Percentiles rank a stretch among this genome's conserved stretches.
Conservation (phyloP, 2,113 vertebrate species). For the Petromus typicus region DNA sequence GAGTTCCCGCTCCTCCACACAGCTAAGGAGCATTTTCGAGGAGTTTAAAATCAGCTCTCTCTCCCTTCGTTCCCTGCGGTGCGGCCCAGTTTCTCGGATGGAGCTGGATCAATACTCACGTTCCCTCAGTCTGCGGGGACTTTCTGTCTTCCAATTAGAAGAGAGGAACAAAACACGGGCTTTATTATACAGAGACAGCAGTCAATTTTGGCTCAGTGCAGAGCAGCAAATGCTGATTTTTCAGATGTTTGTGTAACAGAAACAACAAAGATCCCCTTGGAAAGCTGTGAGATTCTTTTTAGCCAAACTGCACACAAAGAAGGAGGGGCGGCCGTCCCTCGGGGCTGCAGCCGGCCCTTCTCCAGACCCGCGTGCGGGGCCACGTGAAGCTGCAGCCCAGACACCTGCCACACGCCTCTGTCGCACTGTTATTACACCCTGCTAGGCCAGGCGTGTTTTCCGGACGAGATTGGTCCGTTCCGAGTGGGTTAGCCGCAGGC, state of each 20-base stretch:
- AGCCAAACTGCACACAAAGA: slow-evolving; percentile 62
- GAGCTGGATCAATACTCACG: slow-evolving; percentile 82
- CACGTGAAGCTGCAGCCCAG: background rate
- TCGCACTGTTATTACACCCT: background rate
- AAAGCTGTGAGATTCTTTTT: slow-evolving; percentile 73
- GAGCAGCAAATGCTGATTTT: slow-evolving; percentile 76
- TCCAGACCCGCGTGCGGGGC: no score
- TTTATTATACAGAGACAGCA: slow-evolving; percentile 82
- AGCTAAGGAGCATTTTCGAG: slow-evolving; percentile 75
- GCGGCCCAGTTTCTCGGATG: slow-evolving; percentile 80
- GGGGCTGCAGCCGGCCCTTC: background rate
- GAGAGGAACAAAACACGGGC: slow-evolving; percentile 60
- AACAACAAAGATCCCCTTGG: slow-evolving; percentile 77
- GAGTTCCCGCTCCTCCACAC: slow-evolving; percentile 74
- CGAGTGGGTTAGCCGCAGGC: no score
- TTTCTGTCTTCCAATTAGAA: slow-evolving; percentile 83
- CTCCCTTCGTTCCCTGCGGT: slow-evolving; percentile 72
- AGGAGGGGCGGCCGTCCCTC: background rate
- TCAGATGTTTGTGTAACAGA: slow-evolving; percentile 80
- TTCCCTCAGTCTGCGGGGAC: slow-evolving; percentile 64
- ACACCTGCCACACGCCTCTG: background rate
- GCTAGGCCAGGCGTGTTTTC: background rate
- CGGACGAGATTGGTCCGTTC: background rate
- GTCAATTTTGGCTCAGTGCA: slow-evolving; percentile 66
- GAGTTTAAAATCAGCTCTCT: slow-evolving; percentile 76